A percentile compares a stretch with the other conserved stretches of the same genome.
These are phyloP conservation scores for Aphelocoma coerulescens DNA, from an alignment of 2,113 vertebrate species.

Conservation along the genomic window DNA sequence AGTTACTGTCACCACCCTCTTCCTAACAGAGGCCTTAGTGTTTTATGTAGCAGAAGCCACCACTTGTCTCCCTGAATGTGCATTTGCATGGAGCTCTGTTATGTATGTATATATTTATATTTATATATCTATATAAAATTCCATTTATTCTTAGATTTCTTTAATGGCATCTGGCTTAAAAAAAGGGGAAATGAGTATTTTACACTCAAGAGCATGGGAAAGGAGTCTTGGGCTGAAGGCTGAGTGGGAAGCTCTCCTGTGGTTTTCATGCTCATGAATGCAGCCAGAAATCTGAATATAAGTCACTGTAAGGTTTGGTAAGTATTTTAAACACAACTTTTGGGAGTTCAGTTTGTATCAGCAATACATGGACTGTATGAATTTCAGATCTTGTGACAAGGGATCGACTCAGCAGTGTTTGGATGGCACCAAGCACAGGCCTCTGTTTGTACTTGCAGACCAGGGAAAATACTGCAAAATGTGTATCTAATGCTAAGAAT, in stretches of 20 bases:
- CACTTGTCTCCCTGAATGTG: background rate
- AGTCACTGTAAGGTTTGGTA: background rate
- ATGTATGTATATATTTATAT: background rate
- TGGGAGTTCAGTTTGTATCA: background rate
- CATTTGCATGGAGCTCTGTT: background rate
- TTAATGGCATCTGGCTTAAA: background rate
- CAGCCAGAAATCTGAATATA: background rate
- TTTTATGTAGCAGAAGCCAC: background rate
- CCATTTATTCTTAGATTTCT: background rate
- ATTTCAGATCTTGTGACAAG: background rate
- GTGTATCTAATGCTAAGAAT: background rate
- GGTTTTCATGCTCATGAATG: background rate
- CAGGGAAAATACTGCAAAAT: background rate
- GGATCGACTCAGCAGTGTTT: rapidly evolving
- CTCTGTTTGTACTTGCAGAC: background rate
- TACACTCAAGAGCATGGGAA: rapidly evolving
- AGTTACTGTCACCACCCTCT: background rate
- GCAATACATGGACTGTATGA: background rate
- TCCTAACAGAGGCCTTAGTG: background rate
- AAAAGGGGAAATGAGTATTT: background rate
- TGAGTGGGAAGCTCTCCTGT: background rate
- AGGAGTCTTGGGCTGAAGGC: background rate
- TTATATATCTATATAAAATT: background rate
- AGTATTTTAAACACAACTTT: background rate
- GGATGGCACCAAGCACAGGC: background rate